Percentiles rank a stretch among this genome's conserved stretches.
Evolutionary conservation across 2,888 invertebrate genomes (phyloP).

Genomic region (Meteorus cinctellus): DNA sequence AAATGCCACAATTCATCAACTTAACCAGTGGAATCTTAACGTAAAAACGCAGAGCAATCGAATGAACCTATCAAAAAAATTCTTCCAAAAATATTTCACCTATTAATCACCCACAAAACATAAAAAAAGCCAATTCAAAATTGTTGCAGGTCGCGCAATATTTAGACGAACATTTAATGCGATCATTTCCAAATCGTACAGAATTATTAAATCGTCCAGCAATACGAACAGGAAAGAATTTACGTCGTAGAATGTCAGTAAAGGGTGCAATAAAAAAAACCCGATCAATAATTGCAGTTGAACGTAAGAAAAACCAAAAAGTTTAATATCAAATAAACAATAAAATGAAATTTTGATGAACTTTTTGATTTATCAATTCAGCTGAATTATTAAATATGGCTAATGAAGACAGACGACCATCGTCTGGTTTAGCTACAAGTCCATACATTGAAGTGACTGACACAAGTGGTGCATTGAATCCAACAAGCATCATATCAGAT

Average conservation of each 20-base stretch:
- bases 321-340: slow-evolving; percentile 28
- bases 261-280: slow-evolving; percentile 96
- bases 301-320: slow-evolving; percentile 78
- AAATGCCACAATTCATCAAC: too few relatives aligned
- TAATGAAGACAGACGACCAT: slow-evolving; percentile 78
- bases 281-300: slow-evolving; percentile 89
- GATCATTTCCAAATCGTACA: slow-evolving; percentile 84
- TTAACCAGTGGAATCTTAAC: too few relatives aligned
- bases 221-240: slow-evolving; percentile 71
- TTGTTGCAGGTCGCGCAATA: slow-evolving; percentile 86
- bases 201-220: slow-evolving; percentile 79
- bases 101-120: neutral
- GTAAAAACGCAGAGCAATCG: too few relatives aligned
- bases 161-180: slow-evolving; percentile 88
- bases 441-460: slow-evolving; percentile 70
- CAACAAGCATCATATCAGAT: slow-evolving; percentile 44
- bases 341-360: neutral
- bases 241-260: slow-evolving; percentile 88
- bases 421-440: slow-evolving; percentile 73
- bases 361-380: slow-evolving; percentile 65
- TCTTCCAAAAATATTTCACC: too few relatives aligned
- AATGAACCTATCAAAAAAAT: too few relatives aligned
- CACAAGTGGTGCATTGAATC: slow-evolving; percentile 53
- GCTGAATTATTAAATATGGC: slow-evolving; percentile 89
- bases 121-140: neutral